Base-by-base conservation (phyloP, 2,797 vertebrate genomes). In the Sebastes dallii region DNA sequence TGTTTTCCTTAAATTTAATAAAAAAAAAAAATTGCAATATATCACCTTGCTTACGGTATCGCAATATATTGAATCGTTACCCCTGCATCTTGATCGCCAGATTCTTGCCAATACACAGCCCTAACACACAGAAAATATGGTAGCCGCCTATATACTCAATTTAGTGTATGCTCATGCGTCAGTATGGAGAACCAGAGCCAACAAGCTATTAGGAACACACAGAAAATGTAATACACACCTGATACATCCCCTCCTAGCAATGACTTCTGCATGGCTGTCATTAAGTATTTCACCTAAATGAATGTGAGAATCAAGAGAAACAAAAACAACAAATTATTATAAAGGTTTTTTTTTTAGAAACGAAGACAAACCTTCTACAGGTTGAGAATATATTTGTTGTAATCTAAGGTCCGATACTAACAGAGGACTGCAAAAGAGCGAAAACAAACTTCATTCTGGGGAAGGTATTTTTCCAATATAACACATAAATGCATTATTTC, bases 241-340 rank as follows among this genome's bases (percentile, higher is more conserved):
- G 87, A 98, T 89, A 85, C 98, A 97, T 56, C 98, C 97, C 69
- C 98, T 95, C 73, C 96, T 96, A 78, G 98, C 97, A 60, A 99
- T 95, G 85, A 99, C 87, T 82, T 99, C 98, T 10, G 98, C 98
- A 9, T 99, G 98, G 85, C 98, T 99, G 92, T 99, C 98, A 52
- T 99, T 98, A 52, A 99, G 93, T 4, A 99, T 18, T 12, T 99
- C 97, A 77, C 98, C 98, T 99, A 87, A 13, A 54, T 13, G n/a
- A 8, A 52, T 0, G 8, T 56, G 4, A 75, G n/a, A 29, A 25
- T 25, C 1, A 61, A 64, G 16, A 25, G 4, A 32, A 82, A 22
- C 18, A 72, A 7, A 3, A 54, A 10, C 30, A 13, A 56, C 5
- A 12, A 0, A 52, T 1, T 22, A 2, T 34, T 27, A 3, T 32